These are phyloP conservation scores for Pangasius djambal DNA, from an alignment of 2,797 vertebrate species.

Conservation along the genomic window DNA sequence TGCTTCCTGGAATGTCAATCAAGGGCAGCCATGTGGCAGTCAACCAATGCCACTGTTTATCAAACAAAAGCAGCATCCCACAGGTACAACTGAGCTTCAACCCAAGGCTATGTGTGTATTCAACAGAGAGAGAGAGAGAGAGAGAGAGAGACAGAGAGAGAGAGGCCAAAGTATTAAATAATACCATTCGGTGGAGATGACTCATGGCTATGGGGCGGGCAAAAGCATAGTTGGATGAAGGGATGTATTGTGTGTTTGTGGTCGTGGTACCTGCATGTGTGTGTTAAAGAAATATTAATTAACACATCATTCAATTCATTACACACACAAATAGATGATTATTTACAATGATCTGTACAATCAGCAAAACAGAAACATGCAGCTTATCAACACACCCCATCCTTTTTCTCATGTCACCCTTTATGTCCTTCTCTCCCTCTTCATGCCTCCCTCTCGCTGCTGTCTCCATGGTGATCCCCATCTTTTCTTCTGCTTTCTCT, in stretches of 20 bases:
- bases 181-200: slow-evolving; percentile 17
- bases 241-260: slow-evolving; percentile 4
- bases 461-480: slow-evolving; percentile 57
- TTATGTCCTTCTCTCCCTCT: slow-evolving; percentile 6
- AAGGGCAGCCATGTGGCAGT: slow-evolving; percentile 26
- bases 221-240: neutral
- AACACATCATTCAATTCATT: neutral
- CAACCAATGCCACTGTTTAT: slow-evolving; percentile 39
- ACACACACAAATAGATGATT: neutral
- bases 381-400: neutral
- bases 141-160: neutral
- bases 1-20: slow-evolving; percentile 36
- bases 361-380: neutral
- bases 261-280: neutral
- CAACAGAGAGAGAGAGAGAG: neutral
- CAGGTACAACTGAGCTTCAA: neutral
- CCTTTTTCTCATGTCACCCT: neutral
- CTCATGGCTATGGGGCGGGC: slow-evolving; percentile 4
- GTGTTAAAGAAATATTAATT: neutral
- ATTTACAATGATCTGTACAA: neutral
- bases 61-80: slow-evolving; percentile 4
- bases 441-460: slow-evolving; percentile 18
- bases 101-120: neutral
- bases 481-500: slow-evolving; percentile 47
- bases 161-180: neutral